Evolutionary conservation across 2,888 invertebrate species (phyloP), one percentile per base, ranked within the genome.

Genomic region (Drosophila paramelanica): DNA sequence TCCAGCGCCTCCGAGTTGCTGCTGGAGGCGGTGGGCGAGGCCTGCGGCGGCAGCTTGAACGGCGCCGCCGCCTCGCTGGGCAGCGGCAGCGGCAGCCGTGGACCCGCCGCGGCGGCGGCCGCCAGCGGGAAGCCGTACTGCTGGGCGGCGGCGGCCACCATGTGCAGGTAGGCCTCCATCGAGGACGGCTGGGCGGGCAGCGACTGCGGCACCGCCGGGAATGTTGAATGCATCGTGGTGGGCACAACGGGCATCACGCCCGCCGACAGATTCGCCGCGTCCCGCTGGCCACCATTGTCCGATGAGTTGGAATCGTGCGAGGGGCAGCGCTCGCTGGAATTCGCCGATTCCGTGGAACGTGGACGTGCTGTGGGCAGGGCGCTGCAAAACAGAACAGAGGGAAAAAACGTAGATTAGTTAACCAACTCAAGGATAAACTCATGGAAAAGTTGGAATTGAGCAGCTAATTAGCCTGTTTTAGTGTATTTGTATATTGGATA

Each of bases 81-180:
- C 59, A 96, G 95, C 77, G 92, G 91, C 52, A 91, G 58, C 1
- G 90, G 89, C 11, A 89, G 81, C 0, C 90, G 90, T 0, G 83
- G 83, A 1, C 86, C 90, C 0, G 83, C 89, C 0, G 85, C 89
- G 1, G 87, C 86, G 0, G 88, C 90, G 0, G 90, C 95, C 2
- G 81, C 95, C 91, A 96, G 94, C 65, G 96, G 95, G 65, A 95
- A 93, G 60, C 96, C 94, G 91, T 96, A 96, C 79, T 96, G 96
- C 79, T 95, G 95, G 2, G 95, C 95, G 6, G 95, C 95, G 17
- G 95, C 95, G 5, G 95, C 95, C 4, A 95, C 95, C 92, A 91
- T 91, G 67, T 95, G 95, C 65, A 96, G 94, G 91, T 96, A 96
- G n/a, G 96, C 96, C 67, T 96, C 96, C 93, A 96, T 96, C 4